Conservation (phyloP, 2,797 vertebrate genomes). For the Luscinia megarhynchos region DNA sequence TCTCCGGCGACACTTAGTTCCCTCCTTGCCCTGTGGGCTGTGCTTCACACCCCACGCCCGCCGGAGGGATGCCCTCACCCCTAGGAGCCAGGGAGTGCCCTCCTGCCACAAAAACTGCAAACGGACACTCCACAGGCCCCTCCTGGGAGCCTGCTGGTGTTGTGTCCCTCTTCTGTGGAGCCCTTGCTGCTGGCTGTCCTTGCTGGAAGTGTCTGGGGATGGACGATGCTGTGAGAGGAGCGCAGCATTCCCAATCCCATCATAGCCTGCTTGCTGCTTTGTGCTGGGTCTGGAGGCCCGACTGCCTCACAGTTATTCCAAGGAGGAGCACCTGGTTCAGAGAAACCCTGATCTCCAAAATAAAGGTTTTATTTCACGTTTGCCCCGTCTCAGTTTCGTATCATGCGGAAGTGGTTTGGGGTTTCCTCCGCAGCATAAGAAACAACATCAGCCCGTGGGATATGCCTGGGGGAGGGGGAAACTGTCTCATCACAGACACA, state of each 20-base stretch:
- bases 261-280: background rate
- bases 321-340: accelerated
- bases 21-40: accelerated
- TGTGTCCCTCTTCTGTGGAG: background rate
- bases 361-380: background rate
- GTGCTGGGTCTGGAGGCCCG: background rate
- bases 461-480: accelerated
- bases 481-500: accelerated
- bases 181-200: background rate
- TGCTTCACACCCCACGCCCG: background rate
- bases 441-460: accelerated
- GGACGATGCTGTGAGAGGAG: background rate
- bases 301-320: accelerated
- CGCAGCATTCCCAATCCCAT: background rate
- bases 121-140: accelerated
- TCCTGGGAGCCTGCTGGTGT: accelerated
- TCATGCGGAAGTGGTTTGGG: background rate
- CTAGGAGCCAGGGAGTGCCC: background rate
- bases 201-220: background rate
- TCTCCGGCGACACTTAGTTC: accelerated
- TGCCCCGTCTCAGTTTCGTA: accelerated
- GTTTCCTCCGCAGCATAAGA: background rate
- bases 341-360: background rate
- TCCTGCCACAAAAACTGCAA: background rate
- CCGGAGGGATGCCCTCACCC: background rate